Base-by-base conservation (phyloP, 1,140 invertebrate genomes). In the Daktulosphaira vitifoliae region DNA sequence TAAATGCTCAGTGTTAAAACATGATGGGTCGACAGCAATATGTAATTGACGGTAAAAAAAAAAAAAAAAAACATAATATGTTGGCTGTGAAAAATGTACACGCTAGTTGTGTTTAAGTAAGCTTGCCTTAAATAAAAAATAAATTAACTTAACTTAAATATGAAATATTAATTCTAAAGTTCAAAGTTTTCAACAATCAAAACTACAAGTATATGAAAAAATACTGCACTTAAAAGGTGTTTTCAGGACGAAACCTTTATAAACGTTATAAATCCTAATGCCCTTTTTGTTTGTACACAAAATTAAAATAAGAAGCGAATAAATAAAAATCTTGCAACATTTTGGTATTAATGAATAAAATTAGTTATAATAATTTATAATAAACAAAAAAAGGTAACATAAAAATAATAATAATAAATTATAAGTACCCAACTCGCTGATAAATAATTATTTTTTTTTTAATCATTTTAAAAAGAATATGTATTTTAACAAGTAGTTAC, bases 101-200 rank as follows among this genome's bases (percentile, higher is more conserved):
- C 29, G 29, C 29, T 33, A 11, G 29, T 33, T 33, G 29, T 33
- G 46, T 38, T 62, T 62, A 62, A 48, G 42, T 62, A 62, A 53
- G 26, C 25, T 2, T 22, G 56, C 23, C 56, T 44, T 22, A n/a
- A 62, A 48, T 26, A 62, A 59, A n/a, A 33, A 59, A 56, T 11
- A 29, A 46, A 22, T 26, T 25, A 59, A 44, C 1, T 44, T 59
- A 59, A 23, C 18, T 15, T 48, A 33, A 33, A 33, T 6, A 33
- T 33, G 29, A 6, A n/a, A n/a, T n/a, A 18, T 2, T 25, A 25
- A 62, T 11, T 44, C 16, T 59, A 16, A 54, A 25, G 11, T 42
- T 44, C 11, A 52, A 23, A 52, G 1, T 7, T 18, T 11, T 33
- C 29, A 33, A 33, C 29, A 33, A 33, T 33, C 29, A 33, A 33